Conservation (phyloP, 2,888 invertebrate genomes). For the Drosophila multiciliata region DNA sequence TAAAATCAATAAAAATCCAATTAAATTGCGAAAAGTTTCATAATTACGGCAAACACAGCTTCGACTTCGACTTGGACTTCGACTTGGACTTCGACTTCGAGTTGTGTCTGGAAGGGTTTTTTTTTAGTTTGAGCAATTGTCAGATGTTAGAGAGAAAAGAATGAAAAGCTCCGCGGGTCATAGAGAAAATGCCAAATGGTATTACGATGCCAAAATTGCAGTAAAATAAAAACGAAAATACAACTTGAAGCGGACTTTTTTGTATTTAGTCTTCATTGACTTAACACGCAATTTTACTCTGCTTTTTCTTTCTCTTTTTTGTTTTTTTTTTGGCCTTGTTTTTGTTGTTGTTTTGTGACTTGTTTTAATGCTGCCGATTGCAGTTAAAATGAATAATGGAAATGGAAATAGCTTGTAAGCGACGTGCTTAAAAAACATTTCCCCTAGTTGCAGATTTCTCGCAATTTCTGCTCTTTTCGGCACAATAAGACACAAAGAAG, state of each 20-base stretch:
- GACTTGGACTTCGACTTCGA: background rate
- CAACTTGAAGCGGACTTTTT: slow-evolving; percentile 57
- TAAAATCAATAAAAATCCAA: slow-evolving; percentile 77
- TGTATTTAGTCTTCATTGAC: slow-evolving; percentile 35
- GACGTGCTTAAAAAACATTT: slow-evolving; percentile 72
- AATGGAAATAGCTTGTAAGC: slow-evolving; percentile 68
- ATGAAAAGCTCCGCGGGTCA: slow-evolving; percentile 59
- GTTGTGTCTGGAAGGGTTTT: slow-evolving; percentile 5
- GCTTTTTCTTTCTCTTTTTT: slow-evolving; percentile 35
- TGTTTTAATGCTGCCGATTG: slow-evolving; percentile 70
- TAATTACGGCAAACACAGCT: slow-evolving; percentile 60
- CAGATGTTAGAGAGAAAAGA: slow-evolving; percentile 29
- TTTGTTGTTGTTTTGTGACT: slow-evolving; percentile 46
- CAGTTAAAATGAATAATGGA: slow-evolving; percentile 67
- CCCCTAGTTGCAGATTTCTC: slow-evolving; percentile 27
- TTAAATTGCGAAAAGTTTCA: slow-evolving; percentile 77
- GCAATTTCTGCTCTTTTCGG: slow-evolving; percentile 46
- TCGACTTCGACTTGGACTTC: slow-evolving; percentile 10
- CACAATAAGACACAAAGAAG: slow-evolving; percentile 33
- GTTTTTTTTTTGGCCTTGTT: slow-evolving; percentile 27
- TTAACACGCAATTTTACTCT: slow-evolving; percentile 65
- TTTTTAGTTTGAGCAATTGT: background rate
- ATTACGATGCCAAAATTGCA: slow-evolving; percentile 54
- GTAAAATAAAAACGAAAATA: slow-evolving; percentile 55
- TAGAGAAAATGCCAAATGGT: slow-evolving; percentile 62